These are phyloP conservation scores for Glyphotaelius pellucidus DNA, from an alignment of 2,888 invertebrate species.

Conservation along the genomic window DNA sequence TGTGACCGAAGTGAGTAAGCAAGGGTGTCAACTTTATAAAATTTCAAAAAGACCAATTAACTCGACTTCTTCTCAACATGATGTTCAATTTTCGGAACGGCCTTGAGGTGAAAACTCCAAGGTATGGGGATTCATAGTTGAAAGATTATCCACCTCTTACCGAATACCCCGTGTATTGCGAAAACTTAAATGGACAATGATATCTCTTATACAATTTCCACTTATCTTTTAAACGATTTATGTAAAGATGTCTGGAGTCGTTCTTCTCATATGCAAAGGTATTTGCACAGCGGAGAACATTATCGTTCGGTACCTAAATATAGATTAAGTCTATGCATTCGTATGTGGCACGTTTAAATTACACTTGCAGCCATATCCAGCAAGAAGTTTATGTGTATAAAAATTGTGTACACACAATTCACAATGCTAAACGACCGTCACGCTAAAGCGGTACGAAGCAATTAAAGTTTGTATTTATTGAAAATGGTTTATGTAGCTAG, in stretches of 20 bases:
- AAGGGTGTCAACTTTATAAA: too few species aligned
- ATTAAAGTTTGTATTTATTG: not conserved
- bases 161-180: too few species aligned
- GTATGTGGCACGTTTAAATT: slow-evolving; percentile 1
- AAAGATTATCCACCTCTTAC: too few species aligned
- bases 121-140: too few species aligned
- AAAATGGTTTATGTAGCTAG: not conserved
- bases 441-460: slow-evolving; percentile 6
- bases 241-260: not conserved
- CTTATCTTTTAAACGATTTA: not conserved
- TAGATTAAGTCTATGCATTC: not conserved
- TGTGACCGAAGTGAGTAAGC: too few species aligned
- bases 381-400: not conserved
- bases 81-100: too few species aligned
- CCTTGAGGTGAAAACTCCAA: too few species aligned
- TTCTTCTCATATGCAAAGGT: not conserved
- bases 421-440: slow-evolving; percentile 31
- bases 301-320: not conserved
- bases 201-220: not conserved
- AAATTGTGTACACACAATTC: slow-evolving; percentile 8
- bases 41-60: too few species aligned
- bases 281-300: not conserved
- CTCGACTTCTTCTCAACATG: too few species aligned
- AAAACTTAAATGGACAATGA: not conserved
- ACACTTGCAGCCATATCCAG: not conserved